phyloP scores from a whole-genome alignment of 2,888 invertebrate genomes.

The Antheraea yamamai region DNA sequence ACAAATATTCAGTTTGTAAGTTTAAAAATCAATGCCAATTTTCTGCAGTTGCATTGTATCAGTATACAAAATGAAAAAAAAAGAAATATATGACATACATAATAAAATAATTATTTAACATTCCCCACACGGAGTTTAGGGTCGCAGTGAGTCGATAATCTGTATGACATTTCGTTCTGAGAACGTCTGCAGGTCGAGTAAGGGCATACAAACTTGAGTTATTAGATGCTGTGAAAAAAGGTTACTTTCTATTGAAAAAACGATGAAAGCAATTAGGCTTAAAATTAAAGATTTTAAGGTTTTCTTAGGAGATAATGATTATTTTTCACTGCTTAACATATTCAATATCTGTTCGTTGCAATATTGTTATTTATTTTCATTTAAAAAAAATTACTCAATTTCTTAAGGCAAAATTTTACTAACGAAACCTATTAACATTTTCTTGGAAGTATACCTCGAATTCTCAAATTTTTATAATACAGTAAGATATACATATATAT shows the following conservation, averaged over 20 bases:
- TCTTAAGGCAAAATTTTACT: too few relatives aligned
- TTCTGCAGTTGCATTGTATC: too few relatives aligned
- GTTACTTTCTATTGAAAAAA: constrained; percentile 45
- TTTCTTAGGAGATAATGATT: background rate
- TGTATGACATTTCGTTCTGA: constrained; percentile 61
- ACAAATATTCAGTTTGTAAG: too few relatives aligned
- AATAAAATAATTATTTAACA: constrained; percentile 47
- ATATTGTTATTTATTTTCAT: background rate
- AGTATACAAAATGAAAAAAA: background rate
- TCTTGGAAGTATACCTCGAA: too few relatives aligned
- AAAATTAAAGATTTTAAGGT: constrained; percentile 30
- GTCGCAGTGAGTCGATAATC: constrained; percentile 61
- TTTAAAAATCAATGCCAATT: too few relatives aligned
- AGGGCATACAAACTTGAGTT: constrained; percentile 47
- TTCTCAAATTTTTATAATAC: too few relatives aligned
- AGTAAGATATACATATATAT: too few relatives aligned
- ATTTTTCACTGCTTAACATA: constrained; percentile 10
- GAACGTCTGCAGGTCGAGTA: constrained; percentile 66
- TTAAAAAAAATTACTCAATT: too few relatives aligned
- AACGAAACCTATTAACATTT: too few relatives aligned
- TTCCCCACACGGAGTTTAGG: constrained; percentile 49
- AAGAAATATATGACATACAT: constrained; percentile 25
- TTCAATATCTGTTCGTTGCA: background rate
- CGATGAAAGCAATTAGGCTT: constrained; percentile 46
- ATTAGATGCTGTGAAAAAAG: constrained; percentile 52